These are phyloP conservation scores for Dascyllus trimaculatus DNA, from an alignment of 2,113 vertebrate species.

Conservation along the genomic window DNA sequence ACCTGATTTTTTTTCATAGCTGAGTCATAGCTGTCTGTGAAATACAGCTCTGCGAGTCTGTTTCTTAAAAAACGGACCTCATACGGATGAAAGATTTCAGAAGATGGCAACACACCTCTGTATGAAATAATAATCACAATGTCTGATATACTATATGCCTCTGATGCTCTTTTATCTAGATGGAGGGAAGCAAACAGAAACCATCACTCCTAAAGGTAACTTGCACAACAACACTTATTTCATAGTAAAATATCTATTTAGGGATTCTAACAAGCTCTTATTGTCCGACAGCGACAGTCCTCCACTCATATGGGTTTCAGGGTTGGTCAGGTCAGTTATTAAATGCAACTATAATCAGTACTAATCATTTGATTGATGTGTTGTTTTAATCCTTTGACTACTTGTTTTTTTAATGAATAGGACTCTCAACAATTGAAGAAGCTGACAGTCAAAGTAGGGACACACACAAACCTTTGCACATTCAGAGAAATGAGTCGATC, in stretches of 20 bases:
- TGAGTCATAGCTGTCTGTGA: not conserved
- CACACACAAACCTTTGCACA: not conserved
- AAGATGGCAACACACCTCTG: not conserved
- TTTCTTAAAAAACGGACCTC: not conserved
- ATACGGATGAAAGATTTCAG: not conserved
- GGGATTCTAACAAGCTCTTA: not conserved
- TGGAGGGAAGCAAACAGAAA: not conserved
- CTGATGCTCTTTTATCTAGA: conserved; percentile 28
- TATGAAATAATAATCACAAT: not conserved
- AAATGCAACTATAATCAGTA: not conserved
- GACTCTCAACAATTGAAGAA: conserved; percentile 77
- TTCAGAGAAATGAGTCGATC: not conserved
- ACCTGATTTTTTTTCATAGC: not conserved
- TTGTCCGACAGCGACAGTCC: conserved; percentile 14
- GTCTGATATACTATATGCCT: not conserved
- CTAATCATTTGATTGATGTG: not conserved
- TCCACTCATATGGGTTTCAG: not conserved
- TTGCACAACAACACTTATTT: not conserved
- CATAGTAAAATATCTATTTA: not conserved
- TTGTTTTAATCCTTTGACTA: not conserved
- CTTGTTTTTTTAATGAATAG: conserved; percentile 38
- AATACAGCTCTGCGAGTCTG: too few species aligned
- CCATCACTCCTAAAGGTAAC: conserved; percentile 33
- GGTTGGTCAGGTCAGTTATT: conserved; percentile 55
- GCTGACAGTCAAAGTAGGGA: conserved; percentile 57